Conservation (phyloP, 2,797 vertebrate species). For the Diceros bicornis region DNA sequence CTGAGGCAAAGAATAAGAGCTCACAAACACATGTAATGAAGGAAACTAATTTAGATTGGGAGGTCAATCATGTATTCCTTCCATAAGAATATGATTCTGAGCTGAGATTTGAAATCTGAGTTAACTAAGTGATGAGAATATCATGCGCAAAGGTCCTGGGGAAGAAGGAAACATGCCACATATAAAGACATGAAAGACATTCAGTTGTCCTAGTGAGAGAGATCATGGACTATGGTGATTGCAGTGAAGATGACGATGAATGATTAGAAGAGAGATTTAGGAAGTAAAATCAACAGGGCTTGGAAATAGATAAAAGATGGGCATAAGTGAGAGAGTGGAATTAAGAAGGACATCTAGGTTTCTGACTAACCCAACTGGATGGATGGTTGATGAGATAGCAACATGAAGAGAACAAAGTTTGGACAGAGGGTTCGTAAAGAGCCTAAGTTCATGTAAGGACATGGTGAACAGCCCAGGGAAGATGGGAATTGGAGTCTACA, state of each 20-base stretch:
- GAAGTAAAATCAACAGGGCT: neutral
- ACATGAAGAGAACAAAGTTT: neutral
- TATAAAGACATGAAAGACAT: neutral
- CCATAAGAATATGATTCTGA: neutral
- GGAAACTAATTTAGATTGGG: neutral
- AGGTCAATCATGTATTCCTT: neutral
- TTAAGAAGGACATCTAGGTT: neutral
- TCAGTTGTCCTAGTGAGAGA: neutral
- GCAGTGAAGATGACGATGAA: neutral
- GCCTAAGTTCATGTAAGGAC: neutral
- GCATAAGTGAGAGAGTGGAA: neutral
- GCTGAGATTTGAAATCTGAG: neutral
- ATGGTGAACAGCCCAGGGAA: neutral
- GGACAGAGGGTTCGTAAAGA: neutral
- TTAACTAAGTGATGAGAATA: neutral
- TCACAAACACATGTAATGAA: neutral
- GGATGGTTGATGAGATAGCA: neutral
- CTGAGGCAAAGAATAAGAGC: neutral
- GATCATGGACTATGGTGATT: rapidly evolving
- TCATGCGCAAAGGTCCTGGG: neutral
- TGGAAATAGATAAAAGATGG: neutral
- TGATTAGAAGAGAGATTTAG: neutral
- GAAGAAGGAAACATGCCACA: neutral
- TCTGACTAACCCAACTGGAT: neutral
- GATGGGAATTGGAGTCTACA: neutral